Evolutionary conservation across 2,797 vertebrate genomes (phyloP).

Genomic region (Catharus ustulatus): DNA sequence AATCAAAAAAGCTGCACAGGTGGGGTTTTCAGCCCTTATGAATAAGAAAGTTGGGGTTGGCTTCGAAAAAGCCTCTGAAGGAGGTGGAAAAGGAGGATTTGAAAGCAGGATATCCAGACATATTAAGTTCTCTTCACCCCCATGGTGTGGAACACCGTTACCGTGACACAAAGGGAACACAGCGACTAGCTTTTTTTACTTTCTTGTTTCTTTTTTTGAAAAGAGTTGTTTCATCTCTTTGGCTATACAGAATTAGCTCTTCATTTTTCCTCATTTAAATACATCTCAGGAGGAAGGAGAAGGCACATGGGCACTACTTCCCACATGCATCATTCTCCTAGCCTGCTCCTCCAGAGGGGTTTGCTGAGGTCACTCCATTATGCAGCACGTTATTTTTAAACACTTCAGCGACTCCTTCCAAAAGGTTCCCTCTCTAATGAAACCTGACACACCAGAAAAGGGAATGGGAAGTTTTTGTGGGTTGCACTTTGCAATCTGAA

Average conservation of each 20-base stretch:
- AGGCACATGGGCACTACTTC: background rate
- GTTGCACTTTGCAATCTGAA: conserved; percentile 51
- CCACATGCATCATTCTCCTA: background rate
- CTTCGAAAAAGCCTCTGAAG: conserved; percentile 2
- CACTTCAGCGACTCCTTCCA: background rate
- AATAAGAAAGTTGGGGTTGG: conserved; percentile 12
- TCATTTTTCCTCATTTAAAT: background rate
- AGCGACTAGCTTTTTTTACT: background rate
- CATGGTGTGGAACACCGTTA: background rate
- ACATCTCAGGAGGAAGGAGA: conserved; percentile 7
- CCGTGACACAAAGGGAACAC: background rate
- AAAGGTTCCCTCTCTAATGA: conserved; percentile 3
- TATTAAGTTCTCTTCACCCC: background rate
- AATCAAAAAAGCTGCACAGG: conserved; percentile 38
- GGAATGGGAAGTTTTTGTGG: conserved; percentile 50
- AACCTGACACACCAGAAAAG: conserved; percentile 12
- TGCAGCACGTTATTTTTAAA: conserved; percentile 25
- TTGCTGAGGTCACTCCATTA: background rate
- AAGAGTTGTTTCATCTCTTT: background rate
- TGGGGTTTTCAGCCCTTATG: conserved; percentile 7
- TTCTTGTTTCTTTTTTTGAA: background rate
- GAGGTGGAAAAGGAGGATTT: background rate
- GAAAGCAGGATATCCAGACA: background rate
- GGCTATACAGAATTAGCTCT: background rate
- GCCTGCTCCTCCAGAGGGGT: background rate